Evolutionary conservation across 2,888 invertebrate genomes (phyloP).

Genomic region (Branchellion lobata): DNA sequence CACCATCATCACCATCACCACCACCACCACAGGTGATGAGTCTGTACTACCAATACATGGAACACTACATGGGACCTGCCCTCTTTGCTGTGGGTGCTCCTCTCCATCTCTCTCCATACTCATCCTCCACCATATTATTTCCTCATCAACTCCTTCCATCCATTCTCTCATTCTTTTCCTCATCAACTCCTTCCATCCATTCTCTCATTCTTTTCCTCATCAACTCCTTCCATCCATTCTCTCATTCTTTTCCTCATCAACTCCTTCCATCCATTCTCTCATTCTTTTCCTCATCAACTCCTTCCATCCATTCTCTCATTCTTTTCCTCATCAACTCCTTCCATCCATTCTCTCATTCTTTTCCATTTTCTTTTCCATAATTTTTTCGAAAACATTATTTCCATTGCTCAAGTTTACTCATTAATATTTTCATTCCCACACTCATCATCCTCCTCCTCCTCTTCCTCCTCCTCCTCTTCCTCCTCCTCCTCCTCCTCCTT

Average conservation of each 20-base stretch:
- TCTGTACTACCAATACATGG: conserved; percentile 97
- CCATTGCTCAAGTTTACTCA: background rate
- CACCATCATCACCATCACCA: too few species aligned
- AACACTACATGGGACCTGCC: conserved; percentile 96
- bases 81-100: conserved; percentile 74
- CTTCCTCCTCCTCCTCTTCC: too few species aligned
- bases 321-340: conserved; percentile 69
- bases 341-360: background rate
- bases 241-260: background rate
- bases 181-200: background rate
- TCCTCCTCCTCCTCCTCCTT: too few species aligned
- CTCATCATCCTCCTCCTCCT: too few species aligned
- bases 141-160: background rate
- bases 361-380: background rate
- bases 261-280: background rate
- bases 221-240: background rate
- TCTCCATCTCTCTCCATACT: too few species aligned
- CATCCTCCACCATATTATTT: background rate
- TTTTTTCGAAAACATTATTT: background rate
- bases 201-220: too few species aligned
- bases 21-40: conserved; percentile 90
- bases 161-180: background rate
- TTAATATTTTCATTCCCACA: background rate
- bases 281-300: background rate
- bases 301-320: background rate